Conservation (phyloP, 1,140 invertebrate species). For the Drosophila saltans region DNA sequence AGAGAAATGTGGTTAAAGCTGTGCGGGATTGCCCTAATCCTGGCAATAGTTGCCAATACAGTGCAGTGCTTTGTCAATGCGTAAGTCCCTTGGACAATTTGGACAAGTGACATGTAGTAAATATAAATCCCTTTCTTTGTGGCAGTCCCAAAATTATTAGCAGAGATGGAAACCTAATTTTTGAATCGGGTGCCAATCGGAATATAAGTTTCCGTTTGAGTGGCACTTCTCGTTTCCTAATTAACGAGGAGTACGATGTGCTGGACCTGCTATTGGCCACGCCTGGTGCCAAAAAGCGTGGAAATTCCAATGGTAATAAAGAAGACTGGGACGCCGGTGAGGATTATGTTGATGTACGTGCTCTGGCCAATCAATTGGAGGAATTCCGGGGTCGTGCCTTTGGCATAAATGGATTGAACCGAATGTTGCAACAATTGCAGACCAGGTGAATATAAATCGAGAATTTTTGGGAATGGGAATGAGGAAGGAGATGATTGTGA, state of each 20-base stretch:
- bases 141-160: constrained; percentile 86
- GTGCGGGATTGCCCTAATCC: neutral
- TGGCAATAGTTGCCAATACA: constrained; percentile 2
- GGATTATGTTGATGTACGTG: constrained; percentile 40
- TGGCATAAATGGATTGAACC: constrained; percentile 49
- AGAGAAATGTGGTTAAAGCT: neutral
- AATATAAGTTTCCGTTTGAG: constrained; percentile 87
- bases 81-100: constrained; percentile 45
- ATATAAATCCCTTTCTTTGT: constrained; percentile 4
- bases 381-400: constrained; percentile 37
- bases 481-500: too few relatives aligned
- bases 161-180: constrained; percentile 86
- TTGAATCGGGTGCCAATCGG: constrained; percentile 86
- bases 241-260: constrained; percentile 86
- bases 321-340: constrained; percentile 51
- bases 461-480: too few relatives aligned
- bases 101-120: neutral
- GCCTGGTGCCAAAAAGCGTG: constrained; percentile 42
- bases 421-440: constrained; percentile 30
- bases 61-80: constrained; percentile 70
- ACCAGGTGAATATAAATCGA: constrained; percentile 53
- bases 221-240: constrained; percentile 86
- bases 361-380: constrained; percentile 43
- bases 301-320: constrained; percentile 45
- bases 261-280: constrained; percentile 61